Evolutionary conservation across 2,113 vertebrate species (phyloP).

Genomic region (Oxygymnocypris stewartii): DNA sequence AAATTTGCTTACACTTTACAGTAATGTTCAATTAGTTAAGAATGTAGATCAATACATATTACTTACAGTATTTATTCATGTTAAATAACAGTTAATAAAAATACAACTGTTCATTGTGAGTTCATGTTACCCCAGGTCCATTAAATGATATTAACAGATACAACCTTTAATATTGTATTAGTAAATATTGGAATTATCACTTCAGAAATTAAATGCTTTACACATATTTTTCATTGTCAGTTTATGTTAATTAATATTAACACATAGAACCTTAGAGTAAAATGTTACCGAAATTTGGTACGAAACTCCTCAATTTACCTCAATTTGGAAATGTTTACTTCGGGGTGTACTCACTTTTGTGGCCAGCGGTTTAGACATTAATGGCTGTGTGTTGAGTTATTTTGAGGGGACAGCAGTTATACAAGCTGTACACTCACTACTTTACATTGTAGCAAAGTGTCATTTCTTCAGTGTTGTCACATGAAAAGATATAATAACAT

Average conservation of each 20-base stretch:
- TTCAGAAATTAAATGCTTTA: neutral
- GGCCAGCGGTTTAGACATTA: too few species aligned
- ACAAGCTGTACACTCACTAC: too few species aligned
- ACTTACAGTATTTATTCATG: neutral
- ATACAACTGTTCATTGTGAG: neutral
- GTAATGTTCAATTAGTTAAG: neutral
- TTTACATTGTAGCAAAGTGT: too few species aligned
- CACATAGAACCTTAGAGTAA: neutral
- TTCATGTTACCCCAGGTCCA: neutral
- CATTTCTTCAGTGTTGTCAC: too few species aligned
- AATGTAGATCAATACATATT: neutral
- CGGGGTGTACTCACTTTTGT: too few species aligned
- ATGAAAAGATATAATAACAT: too few species aligned
- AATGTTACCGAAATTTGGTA: neutral
- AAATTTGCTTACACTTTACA: neutral
- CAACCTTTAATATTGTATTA: neutral
- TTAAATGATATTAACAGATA: neutral
- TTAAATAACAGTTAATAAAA: too few species aligned
- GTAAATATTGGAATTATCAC: neutral
- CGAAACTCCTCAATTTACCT: too few species aligned
- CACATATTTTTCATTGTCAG: neutral
- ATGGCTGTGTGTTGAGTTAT: too few species aligned
- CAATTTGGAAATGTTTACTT: too few species aligned
- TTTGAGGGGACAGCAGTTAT: too few species aligned
- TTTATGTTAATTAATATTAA: neutral